Evolutionary conservation across 2,888 invertebrate genomes (phyloP).

Genomic region (Luffia ferchaultella): DNA sequence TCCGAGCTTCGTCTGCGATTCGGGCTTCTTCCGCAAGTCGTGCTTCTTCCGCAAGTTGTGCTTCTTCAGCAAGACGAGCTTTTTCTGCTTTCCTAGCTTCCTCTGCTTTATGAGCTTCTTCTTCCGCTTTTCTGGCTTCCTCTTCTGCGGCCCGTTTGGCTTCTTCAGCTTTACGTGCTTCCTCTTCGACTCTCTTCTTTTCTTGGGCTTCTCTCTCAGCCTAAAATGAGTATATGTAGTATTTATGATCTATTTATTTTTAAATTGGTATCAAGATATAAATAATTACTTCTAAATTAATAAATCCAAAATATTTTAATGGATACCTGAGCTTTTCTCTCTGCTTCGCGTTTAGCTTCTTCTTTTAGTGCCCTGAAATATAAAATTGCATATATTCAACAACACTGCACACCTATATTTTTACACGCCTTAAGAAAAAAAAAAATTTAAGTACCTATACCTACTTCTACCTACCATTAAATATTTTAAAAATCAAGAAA

Average conservation of each 20-base stretch:
- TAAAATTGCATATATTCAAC: too few species aligned
- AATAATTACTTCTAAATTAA: too few species aligned
- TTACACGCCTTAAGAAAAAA: too few species aligned
- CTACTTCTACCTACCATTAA: too few species aligned
- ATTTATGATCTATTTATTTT: slow-evolving; percentile 1
- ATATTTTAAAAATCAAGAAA: too few species aligned
- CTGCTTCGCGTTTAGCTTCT: slow-evolving; percentile 57
- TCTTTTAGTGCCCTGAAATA: slow-evolving; percentile 56
- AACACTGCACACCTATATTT: too few species aligned
- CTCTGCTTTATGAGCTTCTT: slow-evolving; percentile 27
- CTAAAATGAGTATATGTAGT: slow-evolving; percentile 17
- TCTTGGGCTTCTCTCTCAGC: slow-evolving; percentile 50
- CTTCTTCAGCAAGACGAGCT: slow-evolving; percentile 46
- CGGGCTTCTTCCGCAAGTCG: slow-evolving; percentile 57
- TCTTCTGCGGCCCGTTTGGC: slow-evolving; percentile 42
- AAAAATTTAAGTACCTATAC: too few species aligned
- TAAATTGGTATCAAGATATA: too few species aligned
- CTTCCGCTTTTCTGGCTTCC: slow-evolving; percentile 34
- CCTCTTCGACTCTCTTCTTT: slow-evolving; percentile 64
- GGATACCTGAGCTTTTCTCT: slow-evolving; percentile 53
- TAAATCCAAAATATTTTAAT: background rate
- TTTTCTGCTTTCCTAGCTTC: slow-evolving; percentile 54
- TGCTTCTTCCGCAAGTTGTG: slow-evolving; percentile 45
- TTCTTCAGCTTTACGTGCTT: slow-evolving; percentile 58
- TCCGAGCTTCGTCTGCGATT: slow-evolving; percentile 31